These are phyloP conservation scores for Vicugna pacos DNA, from an alignment of 2,113 vertebrate genomes.

Conservation along the genomic window DNA sequence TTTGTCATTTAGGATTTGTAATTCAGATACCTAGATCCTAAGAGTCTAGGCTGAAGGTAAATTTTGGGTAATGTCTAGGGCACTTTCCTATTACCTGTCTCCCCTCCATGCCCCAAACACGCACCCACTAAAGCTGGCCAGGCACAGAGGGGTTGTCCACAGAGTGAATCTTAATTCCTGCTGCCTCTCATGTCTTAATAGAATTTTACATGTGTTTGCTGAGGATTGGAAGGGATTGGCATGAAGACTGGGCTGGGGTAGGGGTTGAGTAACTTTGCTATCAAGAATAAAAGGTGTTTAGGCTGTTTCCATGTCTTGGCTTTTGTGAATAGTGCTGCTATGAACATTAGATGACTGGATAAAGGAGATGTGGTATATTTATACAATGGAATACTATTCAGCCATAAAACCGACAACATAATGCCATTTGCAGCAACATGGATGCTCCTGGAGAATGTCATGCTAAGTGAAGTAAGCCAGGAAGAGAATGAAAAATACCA, in stretches of 20 bases:
- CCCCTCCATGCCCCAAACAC: neutral
- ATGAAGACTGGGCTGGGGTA: neutral
- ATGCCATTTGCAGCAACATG: too few species aligned
- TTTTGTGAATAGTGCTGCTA: too few species aligned
- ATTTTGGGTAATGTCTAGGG: slow-evolving; percentile 35
- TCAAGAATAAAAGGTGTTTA: slow-evolving; percentile 5
- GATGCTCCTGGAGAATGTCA: too few species aligned
- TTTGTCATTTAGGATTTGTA: neutral
- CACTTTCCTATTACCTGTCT: neutral
- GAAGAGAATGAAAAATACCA: too few species aligned
- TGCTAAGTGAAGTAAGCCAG: too few species aligned
- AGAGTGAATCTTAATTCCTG: neutral
- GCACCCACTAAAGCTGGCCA: neutral
- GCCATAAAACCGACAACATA: too few species aligned
- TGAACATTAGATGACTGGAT: too few species aligned
- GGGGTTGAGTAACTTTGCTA: slow-evolving; percentile 2
- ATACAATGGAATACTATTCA: too few species aligned
- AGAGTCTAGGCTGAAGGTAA: neutral
- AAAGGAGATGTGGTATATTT: too few species aligned
- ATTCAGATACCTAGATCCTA: slow-evolving; percentile 18
- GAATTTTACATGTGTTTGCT: slow-evolving; percentile 37
- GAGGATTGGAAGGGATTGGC: neutral
- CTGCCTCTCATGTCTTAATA: neutral
- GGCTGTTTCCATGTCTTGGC: too few species aligned
- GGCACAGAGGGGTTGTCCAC: neutral